Conservation (phyloP, 2,113 vertebrate species). For the Austrofundulus limnaeus region DNA sequence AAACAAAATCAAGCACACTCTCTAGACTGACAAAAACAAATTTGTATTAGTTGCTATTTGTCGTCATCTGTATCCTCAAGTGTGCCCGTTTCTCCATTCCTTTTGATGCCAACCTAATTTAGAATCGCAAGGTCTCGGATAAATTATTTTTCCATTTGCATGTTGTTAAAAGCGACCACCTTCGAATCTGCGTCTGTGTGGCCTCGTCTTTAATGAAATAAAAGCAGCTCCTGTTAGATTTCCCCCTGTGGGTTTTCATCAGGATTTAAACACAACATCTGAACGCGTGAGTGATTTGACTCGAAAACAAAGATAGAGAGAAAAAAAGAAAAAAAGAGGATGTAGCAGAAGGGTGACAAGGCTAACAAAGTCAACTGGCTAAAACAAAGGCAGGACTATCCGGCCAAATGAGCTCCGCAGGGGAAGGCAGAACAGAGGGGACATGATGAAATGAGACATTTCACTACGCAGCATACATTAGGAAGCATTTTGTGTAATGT, state of each 20-base stretch:
- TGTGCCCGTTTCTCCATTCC: background rate
- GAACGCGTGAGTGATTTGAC: conserved; percentile 39
- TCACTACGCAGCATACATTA: conserved; percentile 32
- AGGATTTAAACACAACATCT: conserved; percentile 48
- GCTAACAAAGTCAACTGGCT: conserved; percentile 26
- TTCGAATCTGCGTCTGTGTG: background rate
- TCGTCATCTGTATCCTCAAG: background rate
- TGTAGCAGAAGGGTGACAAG: background rate
- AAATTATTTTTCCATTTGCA: background rate
- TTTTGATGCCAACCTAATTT: background rate
- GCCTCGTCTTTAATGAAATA: conserved; percentile 57
- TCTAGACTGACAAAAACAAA: background rate
- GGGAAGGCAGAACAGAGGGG: conserved; percentile 29
- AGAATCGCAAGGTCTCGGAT: background rate
- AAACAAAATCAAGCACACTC: background rate
- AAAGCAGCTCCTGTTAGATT: conserved; percentile 58
- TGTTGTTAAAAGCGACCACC: background rate
- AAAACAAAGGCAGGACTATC: conserved; percentile 45
- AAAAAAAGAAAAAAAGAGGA: background rate
- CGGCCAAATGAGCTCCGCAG: conserved; percentile 43
- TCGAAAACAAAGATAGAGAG: conserved; percentile 25
- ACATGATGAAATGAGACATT: conserved; percentile 47
- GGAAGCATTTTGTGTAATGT: conserved; percentile 3
- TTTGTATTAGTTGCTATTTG: conserved; percentile 1
- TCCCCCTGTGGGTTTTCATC: conserved; percentile 54